phyloP scores from a whole-genome alignment of 2,888 invertebrate species.

The Geotrupes spiniger region DNA sequence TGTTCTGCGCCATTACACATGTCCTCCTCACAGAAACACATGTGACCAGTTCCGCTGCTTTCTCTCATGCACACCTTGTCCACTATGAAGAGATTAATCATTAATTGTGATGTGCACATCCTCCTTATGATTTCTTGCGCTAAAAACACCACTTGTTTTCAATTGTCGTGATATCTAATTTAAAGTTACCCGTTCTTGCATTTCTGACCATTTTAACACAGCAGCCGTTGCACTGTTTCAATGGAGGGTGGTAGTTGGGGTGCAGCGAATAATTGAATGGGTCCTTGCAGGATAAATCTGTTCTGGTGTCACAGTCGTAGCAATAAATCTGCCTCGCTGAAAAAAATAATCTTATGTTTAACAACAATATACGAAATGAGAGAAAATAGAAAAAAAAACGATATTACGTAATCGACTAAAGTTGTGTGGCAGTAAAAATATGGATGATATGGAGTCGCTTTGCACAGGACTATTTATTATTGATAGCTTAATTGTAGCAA shows the following conservation, averaged over 20 bases:
- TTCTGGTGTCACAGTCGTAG: slow-evolving; percentile 11
- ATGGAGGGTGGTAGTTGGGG: slow-evolving; percentile 12
- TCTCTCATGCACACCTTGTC: slow-evolving; percentile 11
- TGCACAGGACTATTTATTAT: too few species aligned
- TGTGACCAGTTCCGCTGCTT: slow-evolving; percentile 12
- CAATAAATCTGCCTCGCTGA: slow-evolving; percentile 11
- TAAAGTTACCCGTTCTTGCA: slow-evolving; percentile 8
- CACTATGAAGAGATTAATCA: slow-evolving; percentile 14
- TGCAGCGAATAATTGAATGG: slow-evolving; percentile 13
- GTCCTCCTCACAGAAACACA: slow-evolving; percentile 13
- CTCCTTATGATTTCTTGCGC: slow-evolving; percentile 11
- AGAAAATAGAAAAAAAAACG: too few species aligned
- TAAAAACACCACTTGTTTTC: not conserved
- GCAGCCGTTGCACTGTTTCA: slow-evolving; percentile 12
- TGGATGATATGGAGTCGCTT: too few species aligned
- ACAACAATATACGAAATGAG: too few species aligned
- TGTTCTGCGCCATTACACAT: slow-evolving; percentile 6
- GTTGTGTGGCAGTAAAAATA: too few species aligned
- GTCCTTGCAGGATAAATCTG: slow-evolving; percentile 8
- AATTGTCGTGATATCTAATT: not conserved
- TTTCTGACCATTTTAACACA: slow-evolving; percentile 15
- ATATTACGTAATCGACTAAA: too few species aligned
- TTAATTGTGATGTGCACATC: slow-evolving; percentile 12
- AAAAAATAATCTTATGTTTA: too few species aligned
- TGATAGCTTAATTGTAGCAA: too few species aligned